Evolutionary conservation across 1,140 invertebrate species (phyloP).

Genomic region (Apis cerana): DNA sequence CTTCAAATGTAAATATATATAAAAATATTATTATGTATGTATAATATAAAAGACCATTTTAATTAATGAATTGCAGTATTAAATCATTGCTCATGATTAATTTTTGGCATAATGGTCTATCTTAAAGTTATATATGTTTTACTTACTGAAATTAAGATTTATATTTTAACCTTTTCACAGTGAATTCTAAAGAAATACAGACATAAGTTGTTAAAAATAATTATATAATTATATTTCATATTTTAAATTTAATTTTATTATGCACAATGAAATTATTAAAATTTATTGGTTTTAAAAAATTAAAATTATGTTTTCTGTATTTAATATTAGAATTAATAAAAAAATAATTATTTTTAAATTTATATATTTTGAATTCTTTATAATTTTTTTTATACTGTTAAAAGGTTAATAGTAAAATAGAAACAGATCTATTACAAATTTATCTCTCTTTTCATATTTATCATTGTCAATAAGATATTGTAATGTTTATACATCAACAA

Average conservation of each 20-base stretch:
- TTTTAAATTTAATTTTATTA: no score
- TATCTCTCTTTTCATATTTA: neutral
- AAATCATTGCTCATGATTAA: constrained; percentile 43
- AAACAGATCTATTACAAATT: constrained; percentile 1
- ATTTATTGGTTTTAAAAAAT: no score
- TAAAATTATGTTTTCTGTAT: no score
- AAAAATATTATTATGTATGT: constrained; percentile 49
- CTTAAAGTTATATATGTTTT: neutral
- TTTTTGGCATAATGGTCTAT: neutral
- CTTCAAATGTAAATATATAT: constrained; percentile 53
- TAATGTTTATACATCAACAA: neutral
- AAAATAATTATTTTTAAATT: no score
- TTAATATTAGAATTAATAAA: no score
- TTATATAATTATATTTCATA: no score
- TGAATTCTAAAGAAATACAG: no score
- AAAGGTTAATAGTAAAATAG: neutral
- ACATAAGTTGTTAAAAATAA: no score
- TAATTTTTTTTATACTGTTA: no score
- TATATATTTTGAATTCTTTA: no score
- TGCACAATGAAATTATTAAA: no score
- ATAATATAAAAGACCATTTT: constrained; percentile 42
- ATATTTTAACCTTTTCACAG: neutral
- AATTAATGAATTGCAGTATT: constrained; percentile 76
- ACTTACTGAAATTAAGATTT: neutral
- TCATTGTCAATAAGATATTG: neutral